Evolutionary conservation across 2,797 vertebrate species (phyloP).

Genomic region (Scolopax rusticola): DNA sequence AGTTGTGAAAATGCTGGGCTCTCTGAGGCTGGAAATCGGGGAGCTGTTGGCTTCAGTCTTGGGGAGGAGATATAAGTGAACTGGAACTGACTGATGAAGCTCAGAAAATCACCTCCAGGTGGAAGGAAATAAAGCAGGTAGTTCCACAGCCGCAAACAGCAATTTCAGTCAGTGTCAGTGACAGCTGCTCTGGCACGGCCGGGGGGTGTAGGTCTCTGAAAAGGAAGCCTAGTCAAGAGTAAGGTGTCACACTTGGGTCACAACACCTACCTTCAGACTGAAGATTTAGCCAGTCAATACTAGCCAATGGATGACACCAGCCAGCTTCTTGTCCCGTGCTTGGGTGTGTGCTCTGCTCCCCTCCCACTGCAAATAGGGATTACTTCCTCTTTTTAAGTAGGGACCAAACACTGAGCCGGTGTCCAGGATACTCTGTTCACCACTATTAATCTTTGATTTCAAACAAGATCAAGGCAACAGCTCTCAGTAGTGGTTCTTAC

Average conservation of each 20-base stretch:
- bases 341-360: neutral
- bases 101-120: neutral
- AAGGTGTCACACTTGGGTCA: neutral
- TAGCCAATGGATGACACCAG: neutral
- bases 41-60: neutral
- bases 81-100: neutral
- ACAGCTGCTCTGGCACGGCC: neutral
- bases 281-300: no score
- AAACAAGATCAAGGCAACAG: neutral
- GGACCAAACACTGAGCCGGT: neutral
- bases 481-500: neutral
- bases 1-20: conserved; percentile 6
- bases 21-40: neutral
- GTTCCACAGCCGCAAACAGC: neutral
- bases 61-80: neutral
- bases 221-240: neutral
- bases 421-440: neutral
- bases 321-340: neutral
- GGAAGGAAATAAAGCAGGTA: neutral
- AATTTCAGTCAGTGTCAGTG: neutral
- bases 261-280: neutral
- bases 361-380: neutral
- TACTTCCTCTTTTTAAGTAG: neutral
- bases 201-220: neutral
- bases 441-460: neutral